Base-by-base conservation (phyloP, 2,797 vertebrate genomes). In the Tamandua tetradactyla region DNA sequence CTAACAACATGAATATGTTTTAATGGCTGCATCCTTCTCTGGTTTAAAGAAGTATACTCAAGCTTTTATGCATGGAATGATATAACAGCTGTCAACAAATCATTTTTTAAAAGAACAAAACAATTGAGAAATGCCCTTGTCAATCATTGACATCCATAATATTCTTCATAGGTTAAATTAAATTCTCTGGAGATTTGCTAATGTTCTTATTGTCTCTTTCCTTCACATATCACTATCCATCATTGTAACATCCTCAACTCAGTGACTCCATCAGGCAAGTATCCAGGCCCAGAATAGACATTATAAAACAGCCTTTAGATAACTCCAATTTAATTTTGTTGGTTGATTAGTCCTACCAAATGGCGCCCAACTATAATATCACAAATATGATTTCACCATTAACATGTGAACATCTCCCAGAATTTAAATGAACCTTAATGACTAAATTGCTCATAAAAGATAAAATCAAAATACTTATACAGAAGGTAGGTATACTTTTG, bases 81-180 rank as follows among this genome's bases (percentile, higher is more conserved):
- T 20, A 87, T 32, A 32, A 15, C 74, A 89, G 69, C 14, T 47
- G 9, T 71, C 69, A 95, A 93, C n/a, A 93, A 92, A 83, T 37
- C 5, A 49, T 80, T 30, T 92, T 90, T 88, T 90, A 88, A 93
- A 76, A 62, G 8, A 74, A 74, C 25, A 87, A 71, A 69, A 62
- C 49, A 90, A n/a, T 64, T 82, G 57, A 84, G n/a, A 85, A 93
- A 69, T 90, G 85, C 8, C 32, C 18, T 92, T 82, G 35, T 90
- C 95, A 94, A 68, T 90, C 80, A 90, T 3, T 83, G 62, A 90
- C 22, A 92, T 72, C 17, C 40, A 35, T 23, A 83, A 80, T 86
- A 89, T 44, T 75, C 27, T 71, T 78, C 57, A 85, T 3, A 66
- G 30, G 40, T 37, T 93, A 66, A 93, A 90, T 30, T 74, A 59